Evolutionary conservation across 2,888 invertebrate genomes (phyloP), one percentile per base, ranked within the genome.

Genomic region (Drosophila algonquin): DNA sequence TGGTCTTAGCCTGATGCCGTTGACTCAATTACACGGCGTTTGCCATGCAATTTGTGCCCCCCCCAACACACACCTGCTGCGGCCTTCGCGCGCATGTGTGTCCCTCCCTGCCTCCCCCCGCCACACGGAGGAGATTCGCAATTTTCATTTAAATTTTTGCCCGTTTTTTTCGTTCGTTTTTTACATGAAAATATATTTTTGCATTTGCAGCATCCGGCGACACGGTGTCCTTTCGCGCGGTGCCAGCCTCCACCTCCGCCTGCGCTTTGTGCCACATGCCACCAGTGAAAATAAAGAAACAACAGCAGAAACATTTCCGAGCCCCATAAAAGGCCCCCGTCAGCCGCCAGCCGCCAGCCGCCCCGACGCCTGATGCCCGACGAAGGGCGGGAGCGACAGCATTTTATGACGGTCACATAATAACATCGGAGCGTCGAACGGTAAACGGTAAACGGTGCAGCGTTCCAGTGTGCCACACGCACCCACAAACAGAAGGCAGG

Each of bases 191-290:
- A 77, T 73, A 74, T 75, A 74, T 75, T 87, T 81, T 85, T 85
- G 87, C 85, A 85, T 85, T 85, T 85, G 81, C 89, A 85, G 85
- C 89, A 87, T 87, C 87, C 89, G 85, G 81, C 72, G 78, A 80
- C 80, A 83, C 78, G 40, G 40, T 40, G 40, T 40, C 40, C 40
- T 7, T 35, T 35, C 35, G 35, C 35, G 35, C 12, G 35, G 5
- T 35, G 35, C 35, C 9, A 12, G 12, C 35, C 35, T 59, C 67
- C 63, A 54, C 58, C 54, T 63, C 62, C 63, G 57, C 61, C 54
- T 63, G 59, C 70, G 35, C 40, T 14, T 40, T 40, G 40, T 40
- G 69, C 57, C 16, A 40, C 48, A 57, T 32, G 57, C 35, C 14
- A 10, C 32, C 32, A 51, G 35, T 35, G 53, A 48, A 47, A 72